phyloP scores from a whole-genome alignment of 2,888 invertebrate genomes.

The Ormyrus pomaceus region DNA sequence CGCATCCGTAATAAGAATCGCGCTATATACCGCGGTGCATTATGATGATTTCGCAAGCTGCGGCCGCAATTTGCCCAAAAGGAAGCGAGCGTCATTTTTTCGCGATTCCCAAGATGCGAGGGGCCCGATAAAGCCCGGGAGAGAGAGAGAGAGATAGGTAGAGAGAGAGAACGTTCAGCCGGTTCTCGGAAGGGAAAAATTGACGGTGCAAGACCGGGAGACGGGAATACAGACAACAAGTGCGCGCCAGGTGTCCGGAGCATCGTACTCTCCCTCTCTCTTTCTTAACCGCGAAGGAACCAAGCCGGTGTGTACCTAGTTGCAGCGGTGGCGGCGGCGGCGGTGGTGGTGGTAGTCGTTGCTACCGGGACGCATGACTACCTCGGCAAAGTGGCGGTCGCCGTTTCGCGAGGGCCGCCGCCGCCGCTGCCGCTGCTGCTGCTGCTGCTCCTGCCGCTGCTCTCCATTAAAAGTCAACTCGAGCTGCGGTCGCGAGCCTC shows the following conservation, averaged over 20 bases:
- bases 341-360: neutral
- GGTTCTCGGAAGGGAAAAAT: slow-evolving; percentile 40
- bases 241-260: slow-evolving; percentile 36
- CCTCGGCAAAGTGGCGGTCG: slow-evolving; percentile 61
- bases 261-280: neutral
- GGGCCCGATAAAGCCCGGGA: slow-evolving; percentile 28
- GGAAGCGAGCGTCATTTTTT: slow-evolving; percentile 52
- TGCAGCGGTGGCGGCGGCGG: too few relatives aligned
- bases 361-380: slow-evolving; percentile 60
- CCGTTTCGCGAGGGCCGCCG: slow-evolving; percentile 52
- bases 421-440: neutral
- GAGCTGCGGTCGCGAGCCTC: slow-evolving; percentile 28
- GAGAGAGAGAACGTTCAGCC: slow-evolving; percentile 12
- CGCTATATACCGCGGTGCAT: neutral
- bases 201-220: neutral
- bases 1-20: slow-evolving; percentile 25
- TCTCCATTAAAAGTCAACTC: slow-evolving; percentile 53
- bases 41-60: slow-evolving; percentile 41
- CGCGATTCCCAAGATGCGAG: slow-evolving; percentile 44
- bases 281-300: slow-evolving; percentile 33
- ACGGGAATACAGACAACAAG: neutral
- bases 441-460: slow-evolving; percentile 3
- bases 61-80: slow-evolving; percentile 17
- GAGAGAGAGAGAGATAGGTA: neutral
- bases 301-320: neutral